phyloP scores from a whole-genome alignment of 2,797 vertebrate genomes.

The Peromyscus attwateri region DNA sequence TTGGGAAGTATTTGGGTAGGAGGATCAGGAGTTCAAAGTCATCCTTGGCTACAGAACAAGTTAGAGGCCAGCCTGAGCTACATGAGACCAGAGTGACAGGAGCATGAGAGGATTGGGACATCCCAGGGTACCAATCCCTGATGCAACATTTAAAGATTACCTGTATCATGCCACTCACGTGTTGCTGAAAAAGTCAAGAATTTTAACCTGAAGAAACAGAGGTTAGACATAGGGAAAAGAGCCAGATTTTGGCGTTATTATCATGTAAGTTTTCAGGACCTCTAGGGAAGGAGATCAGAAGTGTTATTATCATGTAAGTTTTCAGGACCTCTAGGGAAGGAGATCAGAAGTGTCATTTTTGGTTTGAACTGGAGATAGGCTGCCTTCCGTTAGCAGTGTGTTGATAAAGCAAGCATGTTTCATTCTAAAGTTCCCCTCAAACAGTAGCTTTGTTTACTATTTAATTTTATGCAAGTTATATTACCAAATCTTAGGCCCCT shows the following conservation, averaged over 20 bases:
- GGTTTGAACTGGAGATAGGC: neutral
- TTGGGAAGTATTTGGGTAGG: neutral
- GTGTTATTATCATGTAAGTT: neutral
- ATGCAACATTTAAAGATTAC: slow-evolving; percentile 29
- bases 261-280: neutral
- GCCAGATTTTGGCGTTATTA: slow-evolving; percentile 15
- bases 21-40: neutral
- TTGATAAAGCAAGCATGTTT: slow-evolving; percentile 1
- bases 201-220: slow-evolving; percentile 61
- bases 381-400: neutral
- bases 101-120: neutral
- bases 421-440: slow-evolving; percentile 16
- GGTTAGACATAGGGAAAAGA: slow-evolving; percentile 16
- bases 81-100: neutral
- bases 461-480: slow-evolving; percentile 27
- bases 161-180: slow-evolving; percentile 19
- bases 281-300: slow-evolving; percentile 8
- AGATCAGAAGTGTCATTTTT: neutral
- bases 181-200: slow-evolving; percentile 49
- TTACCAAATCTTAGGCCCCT: slow-evolving; percentile 33
- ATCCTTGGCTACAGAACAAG: neutral
- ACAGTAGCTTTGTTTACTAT: slow-evolving; percentile 28
- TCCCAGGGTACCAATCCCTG: neutral
- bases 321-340: neutral
- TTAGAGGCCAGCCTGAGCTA: neutral